phyloP scores from a whole-genome alignment of 1,140 invertebrate genomes.

The Oryctes rhinoceros region DNA sequence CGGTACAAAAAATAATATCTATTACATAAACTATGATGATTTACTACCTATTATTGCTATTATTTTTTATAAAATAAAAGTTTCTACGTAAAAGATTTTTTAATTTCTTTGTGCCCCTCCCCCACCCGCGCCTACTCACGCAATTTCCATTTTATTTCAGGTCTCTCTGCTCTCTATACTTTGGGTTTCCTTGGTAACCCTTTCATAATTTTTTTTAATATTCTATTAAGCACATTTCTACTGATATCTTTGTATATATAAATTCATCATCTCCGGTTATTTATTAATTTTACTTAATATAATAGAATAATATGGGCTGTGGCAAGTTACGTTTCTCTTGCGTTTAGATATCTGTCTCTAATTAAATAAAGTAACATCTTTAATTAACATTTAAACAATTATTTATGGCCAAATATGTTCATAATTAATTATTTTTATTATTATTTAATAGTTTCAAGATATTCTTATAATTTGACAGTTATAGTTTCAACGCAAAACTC shows the following conservation, averaged over 20 bases:
- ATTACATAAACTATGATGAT: background rate
- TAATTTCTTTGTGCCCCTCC: background rate
- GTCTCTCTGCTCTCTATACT: too few species aligned
- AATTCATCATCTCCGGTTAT: background rate
- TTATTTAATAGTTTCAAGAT: too few species aligned
- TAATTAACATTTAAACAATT: background rate
- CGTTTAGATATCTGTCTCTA: background rate
- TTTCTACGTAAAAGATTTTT: constrained; percentile 12
- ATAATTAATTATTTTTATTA: too few species aligned
- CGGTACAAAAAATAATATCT: constrained; percentile 32
- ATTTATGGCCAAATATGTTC: background rate
- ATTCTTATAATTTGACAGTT: background rate
- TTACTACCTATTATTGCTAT: constrained; percentile 19
- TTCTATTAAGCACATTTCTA: constrained; percentile 4
- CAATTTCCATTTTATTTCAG: background rate
- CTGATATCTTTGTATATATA: background rate
- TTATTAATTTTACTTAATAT: constrained; percentile 5
- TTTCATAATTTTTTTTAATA: background rate
- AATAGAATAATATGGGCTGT: constrained; percentile 1
- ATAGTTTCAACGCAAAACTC: background rate
- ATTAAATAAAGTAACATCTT: background rate
- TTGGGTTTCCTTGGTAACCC: too few species aligned
- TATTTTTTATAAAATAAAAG: constrained; percentile 35
- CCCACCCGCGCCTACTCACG: background rate
- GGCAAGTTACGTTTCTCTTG: background rate